Evolutionary conservation across 2,797 vertebrate species (phyloP), one percentile per base, ranked within the genome.

Genomic region (Poecilia velifera): DNA sequence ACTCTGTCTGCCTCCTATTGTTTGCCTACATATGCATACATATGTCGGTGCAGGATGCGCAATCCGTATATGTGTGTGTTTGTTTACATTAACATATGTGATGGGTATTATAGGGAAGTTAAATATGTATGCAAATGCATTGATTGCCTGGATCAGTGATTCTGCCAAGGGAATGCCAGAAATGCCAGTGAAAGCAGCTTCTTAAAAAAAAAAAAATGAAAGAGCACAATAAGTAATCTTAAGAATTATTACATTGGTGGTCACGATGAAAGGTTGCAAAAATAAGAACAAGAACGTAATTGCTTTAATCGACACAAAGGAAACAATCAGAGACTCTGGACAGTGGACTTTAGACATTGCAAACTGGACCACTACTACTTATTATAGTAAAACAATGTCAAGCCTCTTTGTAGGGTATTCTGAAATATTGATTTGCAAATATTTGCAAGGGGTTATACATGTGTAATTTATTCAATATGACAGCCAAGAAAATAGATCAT

Each of bases 121-220:
- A 86, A 91, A 91, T 87, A 91, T 93, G 84, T 87, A 91, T 93
- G 91, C 88, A 92, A 92, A 94, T 91, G 75, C 53, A 83, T 75
- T 83, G 72, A 79, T 36, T 70, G 76, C 86, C 90, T 92, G 84
- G 85, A 43, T 90, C 78, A 82, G 45, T 89, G 86, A 82, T 74
- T 91, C 82, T 83, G 87, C 34, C 66, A 80, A 80, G 82, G 46
- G 80, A 80, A 81, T 74, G 72, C 77, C 39, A 39, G 46, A 78
- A 80, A 81, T 74, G 72, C 77, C 39, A 39, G 13, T 70, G 73
- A 66, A 84, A 79, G 75, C 77, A 85, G 78, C 70, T 73, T 75
- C 34, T 70, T 25, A 79, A 64, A 72, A 45, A 34, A 55, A 16
- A 79, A 59, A 64, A 72, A 45, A 34, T 51, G 18, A 28, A 13